Evolutionary conservation across 1,140 invertebrate genomes (phyloP), one percentile per base, ranked within the genome.

Genomic region (Drosophila aff.): DNA sequence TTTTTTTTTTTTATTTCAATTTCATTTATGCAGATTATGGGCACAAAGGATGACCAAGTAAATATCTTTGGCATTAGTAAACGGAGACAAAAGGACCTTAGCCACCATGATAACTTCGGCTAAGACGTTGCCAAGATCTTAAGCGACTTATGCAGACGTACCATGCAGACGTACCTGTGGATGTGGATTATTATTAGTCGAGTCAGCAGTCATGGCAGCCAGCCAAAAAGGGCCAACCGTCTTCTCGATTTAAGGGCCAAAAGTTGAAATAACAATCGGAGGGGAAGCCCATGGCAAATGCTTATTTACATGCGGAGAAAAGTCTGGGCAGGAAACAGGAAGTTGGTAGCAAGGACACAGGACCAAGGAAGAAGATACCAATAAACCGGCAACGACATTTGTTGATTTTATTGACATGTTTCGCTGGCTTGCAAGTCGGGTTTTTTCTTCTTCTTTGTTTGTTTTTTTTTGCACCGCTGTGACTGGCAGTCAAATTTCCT

Each of bases 351-450:
- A 50, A 38, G 43, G 52, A 41, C 36, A 57, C 26, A 64, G 33
- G 43, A 36, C 61, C 36, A 23, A 43, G 26, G 15, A 68, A 81
- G 63, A 38, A 61, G 55, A 74, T 53, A 33, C 69, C 72, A 77
- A 87, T 73, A 76, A 80, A 80, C 69, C 69, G 58, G 64, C 74
- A 82, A 66, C 79, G 81, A 81, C 81, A 90, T 85, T 90, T 90
- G 85, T 90, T 90, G 81, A 82, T 85, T 90, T 90, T 90, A 90
- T 90, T 90, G 85, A 90, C 82, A 91, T 90, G 79, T 82, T 76
- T 71, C 76, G 52, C 50, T 79, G 68, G 65, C 60, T 67, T 47
- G 60, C 61, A 52, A 46, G 28, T 16, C 49, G 31, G 46, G 15
- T 21, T 10, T 58, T 61, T 55, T 11, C 46, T 33, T 46, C 26